Base-by-base conservation (phyloP, 2,797 vertebrate species). In the Yasuhikotakia modesta region DNA sequence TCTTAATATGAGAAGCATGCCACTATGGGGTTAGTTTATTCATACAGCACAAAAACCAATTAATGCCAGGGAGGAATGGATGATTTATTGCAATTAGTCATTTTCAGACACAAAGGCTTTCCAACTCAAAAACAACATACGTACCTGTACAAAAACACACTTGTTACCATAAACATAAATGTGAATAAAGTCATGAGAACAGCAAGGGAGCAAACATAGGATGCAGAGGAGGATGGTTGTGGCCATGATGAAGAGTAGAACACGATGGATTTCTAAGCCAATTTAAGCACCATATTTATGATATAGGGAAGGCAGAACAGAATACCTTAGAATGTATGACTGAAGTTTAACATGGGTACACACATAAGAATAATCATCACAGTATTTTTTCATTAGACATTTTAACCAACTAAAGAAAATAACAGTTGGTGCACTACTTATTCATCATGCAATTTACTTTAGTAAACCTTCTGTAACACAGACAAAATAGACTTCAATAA, bases 401-500 rank as follows among this genome's bases (percentile, higher is more conserved):
- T 91, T 91, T 91, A 83, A 91, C 88, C 89, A 92, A 93, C 90
- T 91, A 88, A 87, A 88, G 91, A 92, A 91, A 86, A 91, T 85
- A 92, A 91, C 89, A 92, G 92, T 91, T 83, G 90, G 90, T 93
- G 90, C 91, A 94, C 91, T 91, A 93, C 91, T 94, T 92, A 87
- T 90, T 92, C 90, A 89, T 92, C 93, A 94, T 94, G 93, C 93
- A 94, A 91, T 91, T 93, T 90, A 93, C 91, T 92, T 92, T 89
- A 93, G 91, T 93, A 93, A 93, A 94, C 92, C 91, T 93, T 93
- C 90, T 90, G 91, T 90, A 92, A 93, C 93, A 94, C 92, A 90
- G 91, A 94, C 92, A 93, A 94, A 94, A 94, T 93, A 94, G 92
- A 94, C 90, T 94, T 92, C 90, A 91, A 90, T 92, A 93, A 78